These are phyloP conservation scores for Cebidichthys violaceus DNA, from an alignment of 2,113 vertebrate genomes.

Conservation along the genomic window DNA sequence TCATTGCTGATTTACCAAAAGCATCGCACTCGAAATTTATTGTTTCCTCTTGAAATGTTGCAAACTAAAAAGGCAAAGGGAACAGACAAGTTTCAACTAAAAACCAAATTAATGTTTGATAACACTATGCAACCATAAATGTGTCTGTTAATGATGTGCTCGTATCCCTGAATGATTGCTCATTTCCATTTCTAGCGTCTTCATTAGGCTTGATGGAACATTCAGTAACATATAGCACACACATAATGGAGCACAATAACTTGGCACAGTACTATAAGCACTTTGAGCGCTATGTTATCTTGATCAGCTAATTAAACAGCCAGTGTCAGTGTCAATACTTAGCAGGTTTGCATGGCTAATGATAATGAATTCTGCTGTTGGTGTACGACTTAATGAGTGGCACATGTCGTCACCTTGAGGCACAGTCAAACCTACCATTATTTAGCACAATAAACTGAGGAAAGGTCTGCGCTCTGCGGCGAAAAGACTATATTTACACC, in stretches of 20 bases:
- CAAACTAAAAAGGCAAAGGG: conserved; percentile 26
- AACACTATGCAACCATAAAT: conserved; percentile 13
- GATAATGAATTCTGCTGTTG: conserved; percentile 43
- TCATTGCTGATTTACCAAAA: conserved; percentile 45
- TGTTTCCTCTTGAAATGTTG: conserved; percentile 14
- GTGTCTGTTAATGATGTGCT: conserved; percentile 30
- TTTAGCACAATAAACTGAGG: neutral
- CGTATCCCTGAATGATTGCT: conserved; percentile 38
- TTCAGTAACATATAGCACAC: conserved; percentile 10
- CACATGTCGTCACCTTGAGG: conserved; percentile 9
- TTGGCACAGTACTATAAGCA: neutral
- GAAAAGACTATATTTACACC: neutral
- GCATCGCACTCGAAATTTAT: conserved; percentile 20
- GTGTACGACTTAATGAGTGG: conserved; percentile 24
- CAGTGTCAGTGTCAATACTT: neutral
- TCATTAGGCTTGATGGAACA: conserved; percentile 57
- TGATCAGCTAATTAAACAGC: conserved; percentile 52
- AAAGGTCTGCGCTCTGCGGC: conserved; percentile 11
- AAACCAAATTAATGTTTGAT: conserved; percentile 26
- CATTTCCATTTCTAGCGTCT: conserved; percentile 53
- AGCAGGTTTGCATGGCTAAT: conserved; percentile 17
- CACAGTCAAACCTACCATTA: neutral
- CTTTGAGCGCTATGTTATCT: conserved; percentile 33
- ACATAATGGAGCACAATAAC: neutral
- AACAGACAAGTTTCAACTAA: neutral